Conservation (phyloP, 1,140 invertebrate genomes). For the Druon quercuslanigerum region DNA sequence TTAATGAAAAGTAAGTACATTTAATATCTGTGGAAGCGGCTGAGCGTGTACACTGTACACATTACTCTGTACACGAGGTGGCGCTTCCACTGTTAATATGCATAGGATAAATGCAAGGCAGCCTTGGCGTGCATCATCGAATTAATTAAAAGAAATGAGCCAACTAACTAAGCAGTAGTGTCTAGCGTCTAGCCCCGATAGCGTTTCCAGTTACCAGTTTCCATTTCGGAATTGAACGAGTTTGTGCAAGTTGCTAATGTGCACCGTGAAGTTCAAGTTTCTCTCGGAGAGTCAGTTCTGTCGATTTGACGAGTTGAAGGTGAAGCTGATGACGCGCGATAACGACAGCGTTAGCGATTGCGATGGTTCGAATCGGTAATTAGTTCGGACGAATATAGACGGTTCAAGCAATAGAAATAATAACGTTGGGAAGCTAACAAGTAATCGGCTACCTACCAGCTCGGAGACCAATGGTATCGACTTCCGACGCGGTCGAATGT, state of each 20-base stretch:
- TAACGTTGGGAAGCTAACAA: constrained; percentile 55
- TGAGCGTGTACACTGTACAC: background rate
- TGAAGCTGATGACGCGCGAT: constrained; percentile 46
- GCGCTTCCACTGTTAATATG: too few species aligned
- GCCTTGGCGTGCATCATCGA: background rate
- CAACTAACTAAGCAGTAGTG: constrained; percentile 17
- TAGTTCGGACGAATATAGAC: constrained; percentile 60
- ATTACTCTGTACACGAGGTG: too few species aligned
- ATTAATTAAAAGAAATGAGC: constrained; percentile 36
- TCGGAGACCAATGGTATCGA: constrained; percentile 99
- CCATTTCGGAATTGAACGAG: background rate
- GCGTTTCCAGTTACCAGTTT: background rate
- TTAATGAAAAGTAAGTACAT: background rate
- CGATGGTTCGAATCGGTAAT: constrained; percentile 54
- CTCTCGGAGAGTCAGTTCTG: constrained; percentile 43
- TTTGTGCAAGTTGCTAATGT: background rate
- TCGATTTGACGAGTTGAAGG: constrained; percentile 37
- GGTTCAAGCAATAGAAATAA: constrained; percentile 57
- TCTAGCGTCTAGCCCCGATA: background rate
- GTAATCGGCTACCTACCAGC: constrained; percentile 88
- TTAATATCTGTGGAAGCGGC: background rate
- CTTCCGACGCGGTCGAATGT: constrained; percentile 96
- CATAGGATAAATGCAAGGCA: background rate
- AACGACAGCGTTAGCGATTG: constrained; percentile 45
- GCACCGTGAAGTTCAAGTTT: constrained; percentile 31